Evolutionary conservation across 1,140 invertebrate genomes (phyloP).

Genomic region (Cyphomyrmex costatus): DNA sequence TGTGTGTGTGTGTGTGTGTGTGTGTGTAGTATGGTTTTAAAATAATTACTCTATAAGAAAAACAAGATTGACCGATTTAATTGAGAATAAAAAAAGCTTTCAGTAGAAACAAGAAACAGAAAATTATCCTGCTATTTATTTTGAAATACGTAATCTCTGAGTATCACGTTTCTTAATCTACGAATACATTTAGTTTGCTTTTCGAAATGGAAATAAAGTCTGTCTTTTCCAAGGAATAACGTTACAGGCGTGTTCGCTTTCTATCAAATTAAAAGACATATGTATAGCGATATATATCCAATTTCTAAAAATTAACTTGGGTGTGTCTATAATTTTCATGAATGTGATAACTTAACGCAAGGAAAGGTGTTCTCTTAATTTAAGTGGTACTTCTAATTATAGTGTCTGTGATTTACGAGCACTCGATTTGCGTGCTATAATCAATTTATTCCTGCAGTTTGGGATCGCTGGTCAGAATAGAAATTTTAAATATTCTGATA

Average conservation of each 20-base stretch:
- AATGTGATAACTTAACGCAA: slow-evolving; percentile 6
- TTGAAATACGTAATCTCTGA: not conserved
- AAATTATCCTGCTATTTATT: not conserved
- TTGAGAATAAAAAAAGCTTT: not conserved
- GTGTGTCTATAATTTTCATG: not conserved
- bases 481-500: not conserved
- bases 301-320: not conserved
- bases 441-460: not conserved
- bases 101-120: not conserved
- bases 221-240: not conserved
- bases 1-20: too few relatives aligned
- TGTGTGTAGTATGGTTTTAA: not conserved
- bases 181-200: slow-evolving; percentile 2
- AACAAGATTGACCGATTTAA: not conserved
- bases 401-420: slow-evolving; percentile 7
- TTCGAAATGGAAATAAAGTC: not conserved
- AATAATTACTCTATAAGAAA: not conserved
- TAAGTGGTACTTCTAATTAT: slow-evolving; percentile 32
- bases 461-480: not conserved
- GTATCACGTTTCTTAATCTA: slow-evolving; percentile 30
- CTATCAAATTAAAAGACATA: not conserved
- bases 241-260: not conserved
- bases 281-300: not conserved
- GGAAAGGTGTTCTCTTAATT: slow-evolving; percentile 7
- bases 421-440: not conserved